Evolutionary conservation across 2,113 vertebrate genomes (phyloP), one percentile per base, ranked within the genome.

Genomic region (Podocnemis expansa): DNA sequence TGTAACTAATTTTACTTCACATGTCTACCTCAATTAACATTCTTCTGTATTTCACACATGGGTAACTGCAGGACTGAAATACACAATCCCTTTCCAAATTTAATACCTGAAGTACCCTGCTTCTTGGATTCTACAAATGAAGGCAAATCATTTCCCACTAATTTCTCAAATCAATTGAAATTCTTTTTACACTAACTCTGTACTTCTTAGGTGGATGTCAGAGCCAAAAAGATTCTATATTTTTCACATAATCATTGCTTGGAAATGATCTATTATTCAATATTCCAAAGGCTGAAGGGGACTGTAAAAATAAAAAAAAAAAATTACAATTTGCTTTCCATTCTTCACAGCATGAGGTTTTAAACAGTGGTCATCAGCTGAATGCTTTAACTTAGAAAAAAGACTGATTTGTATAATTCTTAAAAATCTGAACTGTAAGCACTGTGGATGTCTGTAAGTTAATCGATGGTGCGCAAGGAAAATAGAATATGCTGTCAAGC

Each of bases 11-110:
- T 96, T 96, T 84, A 84, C 91, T 89, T 84, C 70, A 84, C 79
- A 92, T 38, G 34, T 85, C 90, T 84, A 81, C 93, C 82, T 90
- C 96, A 54, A 93, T 94, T 97, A 94, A 92, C 78, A 90, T 96
- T 98, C 96, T 94, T 97, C 90, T 96, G 87, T 88, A 91, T 97
- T 98, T 97, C 93, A 97, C 84, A 97, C 84, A 86, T 85, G 92
- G 96, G 84, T 88, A 93, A 81, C 54, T 91, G 81, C 56, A 92
- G 60, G n/a, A 60, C 88, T 82, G 84, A 93, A 97, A 97, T 78
- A 85, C 1, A 31, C 88, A 94, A 79, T 90, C 95, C 84, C 85
- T 85, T 79, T 87, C 83, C 63, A 95, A 91, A 89, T 90, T 95
- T 94, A 96, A 96, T 89, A 96, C 88, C 83, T 63, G 34, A 90